Base-by-base conservation (phyloP, 1,140 invertebrate species). In the Agrilus planipennis region DNA sequence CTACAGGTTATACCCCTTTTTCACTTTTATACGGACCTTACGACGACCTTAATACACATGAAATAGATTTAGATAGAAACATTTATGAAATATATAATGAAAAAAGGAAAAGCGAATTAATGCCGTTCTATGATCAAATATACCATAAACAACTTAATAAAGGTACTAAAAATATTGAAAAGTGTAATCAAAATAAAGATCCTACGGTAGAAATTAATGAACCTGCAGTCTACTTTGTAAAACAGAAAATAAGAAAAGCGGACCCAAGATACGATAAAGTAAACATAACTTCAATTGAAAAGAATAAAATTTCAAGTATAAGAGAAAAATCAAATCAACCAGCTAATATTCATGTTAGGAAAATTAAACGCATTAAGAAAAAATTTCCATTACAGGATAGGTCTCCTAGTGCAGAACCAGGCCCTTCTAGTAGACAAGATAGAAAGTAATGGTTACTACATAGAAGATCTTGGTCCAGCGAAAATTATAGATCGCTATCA, bases 391-490 rank as follows among this genome's bases (percentile, higher is more conserved):
- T n/a, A n/a, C n/a, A n/a, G n/a, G n/a, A 20, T 39, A 14, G 11
- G 22, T 16, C 21, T 38, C 21, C 17, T 37, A 5, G 22, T 4
- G 11, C 34, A 5, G 15, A 31, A 2, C 39, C 39, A 36, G 34
- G 32, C 15, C 17, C 39, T 42, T 41, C 32, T 25, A 37, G 18
- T 42, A 5, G 17, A 42, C 3, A 2, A 28, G 11, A 2, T 46
- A 28, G 19, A 46, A 31, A 36, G 14, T 17, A 42, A 46, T 27
- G 44, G 39, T 6, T 46, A 42, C 25, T 46, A 27, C 25, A 2
- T 14, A 17, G 44, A 46, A 30, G 7, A 37, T 5, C 19, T 36
- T 21, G 39, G 39, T 9, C 16, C 4, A 3, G 34, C 28, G 2
- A 35, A 32, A 32, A 10, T 46, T 12, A 1, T 41, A 1, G 12